Base-by-base conservation (phyloP, 2,888 invertebrate genomes). In the Acrobeloides nanus region DNA sequence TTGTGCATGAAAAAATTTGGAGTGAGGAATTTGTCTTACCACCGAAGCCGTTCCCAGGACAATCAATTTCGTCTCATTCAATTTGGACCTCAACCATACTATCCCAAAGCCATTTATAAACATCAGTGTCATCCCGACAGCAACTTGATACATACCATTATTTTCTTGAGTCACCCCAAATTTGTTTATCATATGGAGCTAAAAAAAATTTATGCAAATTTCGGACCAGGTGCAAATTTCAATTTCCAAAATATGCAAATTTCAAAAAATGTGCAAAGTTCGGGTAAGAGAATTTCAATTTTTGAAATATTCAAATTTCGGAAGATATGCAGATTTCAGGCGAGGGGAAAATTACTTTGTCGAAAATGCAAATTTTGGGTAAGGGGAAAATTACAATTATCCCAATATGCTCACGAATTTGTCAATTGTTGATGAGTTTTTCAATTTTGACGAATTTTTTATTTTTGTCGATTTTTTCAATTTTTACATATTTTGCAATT, bases 161-260 rank as follows among this genome's bases (percentile, higher is more conserved):
- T 50, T 50, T 7, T 53, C 54, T 18, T 56, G 57, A 7, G 55
- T 48, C 24, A 61, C 53, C 12, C 43, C 46, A 45, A 64, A 65
- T 35, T 55, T 53, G 48, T 65, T 59, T 34, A 64, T 61, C 42
- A 63, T 57, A 38, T 61, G 58, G n/a, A 64, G 20, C 59, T 64
- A 53, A 46, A 62, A 15, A n/a, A 17, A n/a, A 45, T 10, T 15
- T 61, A 43, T 62, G 59, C 21, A 64, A 26, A 4, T 55, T 51
- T 12, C 59, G 50, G 32, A 64, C 59, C 4, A 61, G 50, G 26
- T 61, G 38, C 3, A 34, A 4, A 58, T 41, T 24, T 52, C 15
- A 4, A 10, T 8, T 26, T 5, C 21, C 15, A 20, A 20, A 37
- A 62, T 61, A 43, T 62, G 59, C 21, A 64, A 26, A 4, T 55